Conservation (phyloP, 2,113 vertebrate genomes). For the Anas platyrhynchos region DNA sequence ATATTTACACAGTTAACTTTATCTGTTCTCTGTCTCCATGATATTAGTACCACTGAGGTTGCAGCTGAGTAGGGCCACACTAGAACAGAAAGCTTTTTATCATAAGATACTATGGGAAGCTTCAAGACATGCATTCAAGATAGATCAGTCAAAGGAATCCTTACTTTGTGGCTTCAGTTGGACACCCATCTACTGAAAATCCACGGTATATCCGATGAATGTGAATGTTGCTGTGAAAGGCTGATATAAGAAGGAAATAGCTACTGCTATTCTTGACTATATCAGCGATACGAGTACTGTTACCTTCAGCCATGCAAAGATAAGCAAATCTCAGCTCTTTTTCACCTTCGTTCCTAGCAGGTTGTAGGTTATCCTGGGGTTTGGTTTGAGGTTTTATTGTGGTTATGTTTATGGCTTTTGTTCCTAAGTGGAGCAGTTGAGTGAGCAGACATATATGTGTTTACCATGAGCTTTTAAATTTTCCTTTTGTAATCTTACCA, state of each 20-base stretch:
- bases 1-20: background rate
- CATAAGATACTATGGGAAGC: background rate
- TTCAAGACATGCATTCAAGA: background rate
- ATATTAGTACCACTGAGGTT: background rate
- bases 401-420: background rate
- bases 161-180: background rate
- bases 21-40: background rate
- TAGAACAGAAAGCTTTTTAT: background rate
- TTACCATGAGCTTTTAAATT: background rate
- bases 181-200: background rate
- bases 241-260: background rate
- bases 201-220: accelerated
- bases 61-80: background rate
- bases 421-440: background rate
- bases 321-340: background rate
- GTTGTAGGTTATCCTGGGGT: background rate
- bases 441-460: background rate
- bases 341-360: background rate
- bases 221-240: background rate
- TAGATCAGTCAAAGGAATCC: background rate
- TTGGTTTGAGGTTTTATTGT: background rate
- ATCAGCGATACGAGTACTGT: background rate
- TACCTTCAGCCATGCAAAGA: background rate
- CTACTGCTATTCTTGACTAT: background rate
- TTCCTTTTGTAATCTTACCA: background rate